Conservation (phyloP, 1,140 invertebrate species). For the Nasonia longicornis region DNA sequence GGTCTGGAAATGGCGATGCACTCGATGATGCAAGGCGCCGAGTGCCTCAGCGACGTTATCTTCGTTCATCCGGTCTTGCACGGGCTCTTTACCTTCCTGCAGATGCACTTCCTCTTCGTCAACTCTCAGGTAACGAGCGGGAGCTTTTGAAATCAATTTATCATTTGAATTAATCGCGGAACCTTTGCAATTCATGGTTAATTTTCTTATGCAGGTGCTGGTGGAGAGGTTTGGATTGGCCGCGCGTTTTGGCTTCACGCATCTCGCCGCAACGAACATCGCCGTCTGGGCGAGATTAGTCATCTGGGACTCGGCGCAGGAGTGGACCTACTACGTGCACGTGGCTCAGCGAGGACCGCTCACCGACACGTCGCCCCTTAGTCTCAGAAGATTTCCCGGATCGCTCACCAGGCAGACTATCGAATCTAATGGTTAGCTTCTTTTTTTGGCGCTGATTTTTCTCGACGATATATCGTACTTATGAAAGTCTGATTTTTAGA, state of each 20-base stretch:
- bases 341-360: slow-evolving; percentile 62
- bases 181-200: background rate
- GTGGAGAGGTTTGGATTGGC: slow-evolving; percentile 71
- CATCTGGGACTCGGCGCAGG: slow-evolving; percentile 73
- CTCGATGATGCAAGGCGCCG: slow-evolving; percentile 71
- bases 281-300: slow-evolving; percentile 74
- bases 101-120: slow-evolving; percentile 80
- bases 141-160: slow-evolving; percentile 20
- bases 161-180: background rate
- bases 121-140: slow-evolving; percentile 74
- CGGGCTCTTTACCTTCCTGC: slow-evolving; percentile 78
- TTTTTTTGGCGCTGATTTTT: slow-evolving; percentile 48
- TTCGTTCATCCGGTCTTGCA: slow-evolving; percentile 76
- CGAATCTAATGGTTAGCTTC: slow-evolving; percentile 46
- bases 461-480: background rate
- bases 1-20: slow-evolving; percentile 77
- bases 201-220: slow-evolving; percentile 64
- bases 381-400: slow-evolving; percentile 65
- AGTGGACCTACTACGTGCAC: slow-evolving; percentile 71
- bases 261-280: slow-evolving; percentile 74
- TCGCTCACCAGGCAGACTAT: slow-evolving; percentile 59
- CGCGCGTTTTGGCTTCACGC: slow-evolving; percentile 73
- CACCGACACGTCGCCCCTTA: slow-evolving; percentile 62
- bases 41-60: slow-evolving; percentile 72
- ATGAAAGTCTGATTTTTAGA: slow-evolving; percentile 11